Conservation (phyloP, 1,140 invertebrate species). For the Cydia splendana region DNA sequence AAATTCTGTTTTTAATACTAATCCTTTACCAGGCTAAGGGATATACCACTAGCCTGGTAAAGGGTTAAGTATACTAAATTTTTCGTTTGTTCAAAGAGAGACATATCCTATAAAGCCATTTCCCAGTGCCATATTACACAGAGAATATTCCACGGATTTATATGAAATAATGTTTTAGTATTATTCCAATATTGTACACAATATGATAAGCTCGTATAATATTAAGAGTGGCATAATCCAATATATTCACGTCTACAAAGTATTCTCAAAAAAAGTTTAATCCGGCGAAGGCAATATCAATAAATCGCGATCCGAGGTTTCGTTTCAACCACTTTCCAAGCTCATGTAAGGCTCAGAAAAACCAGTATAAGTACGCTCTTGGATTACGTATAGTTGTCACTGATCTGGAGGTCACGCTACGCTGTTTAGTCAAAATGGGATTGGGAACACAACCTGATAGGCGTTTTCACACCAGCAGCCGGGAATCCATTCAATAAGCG, state of each 20-base stretch:
- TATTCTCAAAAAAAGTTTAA: neutral
- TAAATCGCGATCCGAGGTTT: slow-evolving; percentile 2
- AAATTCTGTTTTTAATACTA: too few relatives aligned
- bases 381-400: too few relatives aligned
- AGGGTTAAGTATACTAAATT: too few relatives aligned
- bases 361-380: neutral
- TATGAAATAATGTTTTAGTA: neutral
- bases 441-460: neutral
- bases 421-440: neutral
- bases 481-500: slow-evolving; percentile 11
- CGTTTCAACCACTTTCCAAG: neutral
- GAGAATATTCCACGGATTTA: neutral
- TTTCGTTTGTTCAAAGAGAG: too few relatives aligned
- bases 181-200: slow-evolving; percentile 4
- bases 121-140: neutral
- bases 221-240: neutral
- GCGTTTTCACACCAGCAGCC: slow-evolving; percentile 15
- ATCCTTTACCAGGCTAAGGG: too few relatives aligned
- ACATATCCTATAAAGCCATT: neutral
- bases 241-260: neutral
- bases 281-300: slow-evolving; percentile 12
- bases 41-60: too few relatives aligned
- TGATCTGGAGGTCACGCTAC: too few relatives aligned
- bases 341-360: neutral
- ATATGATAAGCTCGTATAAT: neutral